Conservation (phyloP, 2,797 vertebrate genomes). For the Manis javanica region DNA sequence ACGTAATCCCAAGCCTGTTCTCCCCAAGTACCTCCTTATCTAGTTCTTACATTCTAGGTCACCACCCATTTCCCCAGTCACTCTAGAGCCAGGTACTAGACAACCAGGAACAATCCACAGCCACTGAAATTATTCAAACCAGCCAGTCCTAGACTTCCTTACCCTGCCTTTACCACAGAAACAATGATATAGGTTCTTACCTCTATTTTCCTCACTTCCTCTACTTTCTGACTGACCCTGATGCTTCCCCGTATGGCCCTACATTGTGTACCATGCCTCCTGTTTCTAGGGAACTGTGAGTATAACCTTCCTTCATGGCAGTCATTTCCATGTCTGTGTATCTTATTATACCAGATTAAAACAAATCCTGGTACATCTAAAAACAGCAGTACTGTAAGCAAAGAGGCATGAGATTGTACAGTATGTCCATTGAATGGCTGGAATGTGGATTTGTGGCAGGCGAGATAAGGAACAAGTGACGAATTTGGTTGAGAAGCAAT, state of each 20-base stretch:
- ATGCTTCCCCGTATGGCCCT: background rate
- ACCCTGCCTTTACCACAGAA: background rate
- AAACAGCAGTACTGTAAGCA: background rate
- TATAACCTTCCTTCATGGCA: background rate
- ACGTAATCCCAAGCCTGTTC: background rate
- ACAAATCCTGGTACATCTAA: background rate
- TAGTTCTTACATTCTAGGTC: background rate
- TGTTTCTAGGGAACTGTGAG: background rate
- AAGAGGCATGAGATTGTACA: background rate
- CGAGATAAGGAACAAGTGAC: background rate
- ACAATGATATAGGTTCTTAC: background rate
- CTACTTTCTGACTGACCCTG: background rate
- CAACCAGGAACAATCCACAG: background rate
- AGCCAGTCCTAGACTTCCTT: background rate
- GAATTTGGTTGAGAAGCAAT: background rate
- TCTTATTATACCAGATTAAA: background rate
- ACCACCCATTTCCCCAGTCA: background rate
- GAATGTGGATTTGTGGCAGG: background rate
- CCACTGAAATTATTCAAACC: background rate
- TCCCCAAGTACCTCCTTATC: background rate
- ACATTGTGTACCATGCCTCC: background rate
- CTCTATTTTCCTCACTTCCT: background rate
- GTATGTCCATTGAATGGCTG: background rate
- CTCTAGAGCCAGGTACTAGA: background rate
- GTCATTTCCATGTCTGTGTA: background rate